These are phyloP conservation scores for Ectemnius cavifrons DNA, from an alignment of 2,888 invertebrate species.

Conservation along the genomic window DNA sequence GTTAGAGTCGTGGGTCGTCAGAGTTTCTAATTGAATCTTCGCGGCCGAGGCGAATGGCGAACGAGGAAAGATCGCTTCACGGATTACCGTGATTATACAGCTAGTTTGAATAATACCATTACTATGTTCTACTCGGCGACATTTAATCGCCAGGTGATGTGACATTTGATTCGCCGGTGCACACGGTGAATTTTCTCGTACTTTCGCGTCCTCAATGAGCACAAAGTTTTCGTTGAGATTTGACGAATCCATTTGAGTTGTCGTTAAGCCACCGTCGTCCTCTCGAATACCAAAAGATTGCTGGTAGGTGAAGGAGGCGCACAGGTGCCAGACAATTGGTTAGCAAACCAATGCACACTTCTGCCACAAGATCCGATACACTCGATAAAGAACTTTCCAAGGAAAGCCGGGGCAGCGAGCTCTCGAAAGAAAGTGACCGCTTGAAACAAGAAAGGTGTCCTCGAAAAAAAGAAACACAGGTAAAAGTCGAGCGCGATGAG, in stretches of 20 bases:
- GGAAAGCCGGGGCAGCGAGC: not conserved
- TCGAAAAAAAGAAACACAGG: conserved; percentile 42
- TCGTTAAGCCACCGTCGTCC: not conserved
- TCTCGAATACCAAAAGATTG: too few species aligned
- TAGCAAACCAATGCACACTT: conserved; percentile 32
- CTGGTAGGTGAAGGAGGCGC: not conserved
- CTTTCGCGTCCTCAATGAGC: conserved; percentile 8
- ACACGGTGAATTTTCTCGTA: conserved; percentile 23
- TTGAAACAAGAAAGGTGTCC: conserved; percentile 27
- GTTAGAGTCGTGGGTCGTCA: not conserved
- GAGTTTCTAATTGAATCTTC: conserved; percentile 27
- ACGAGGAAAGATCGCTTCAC: conserved; percentile 6
- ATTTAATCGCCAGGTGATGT: conserved; percentile 52
- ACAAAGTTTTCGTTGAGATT: not conserved
- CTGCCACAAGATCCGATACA: conserved; percentile 41
- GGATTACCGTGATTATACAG: conserved; percentile 30
- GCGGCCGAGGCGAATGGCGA: conserved; percentile 15
- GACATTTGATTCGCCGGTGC: conserved; percentile 50
- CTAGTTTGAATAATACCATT: conserved; percentile 29
- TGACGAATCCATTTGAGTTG: conserved; percentile 32
- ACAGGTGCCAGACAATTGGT: conserved; percentile 40
- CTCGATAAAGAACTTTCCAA: conserved; percentile 42
- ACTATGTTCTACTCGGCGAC: conserved; percentile 40
- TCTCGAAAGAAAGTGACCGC: conserved; percentile 35
- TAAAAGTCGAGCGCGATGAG: conserved; percentile 48